Percentiles rank a stretch among this genome's conserved stretches.
Evolutionary conservation across 2,797 vertebrate genomes (phyloP).

Genomic region (Syndactyla subalaris): DNA sequence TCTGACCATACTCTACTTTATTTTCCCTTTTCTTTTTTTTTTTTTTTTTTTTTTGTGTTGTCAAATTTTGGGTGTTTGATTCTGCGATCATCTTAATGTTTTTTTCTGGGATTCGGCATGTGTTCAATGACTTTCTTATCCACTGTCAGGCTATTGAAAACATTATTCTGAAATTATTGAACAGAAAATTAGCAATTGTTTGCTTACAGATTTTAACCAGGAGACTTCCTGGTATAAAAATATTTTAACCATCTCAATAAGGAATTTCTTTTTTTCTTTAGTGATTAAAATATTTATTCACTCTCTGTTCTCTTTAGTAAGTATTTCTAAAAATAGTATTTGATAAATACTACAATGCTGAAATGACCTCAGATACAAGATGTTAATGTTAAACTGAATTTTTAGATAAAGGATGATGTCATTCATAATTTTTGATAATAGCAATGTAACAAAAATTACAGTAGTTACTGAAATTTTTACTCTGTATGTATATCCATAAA

Average conservation of each 20-base stretch:
- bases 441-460: background rate
- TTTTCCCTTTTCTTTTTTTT: background rate
- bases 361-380: background rate
- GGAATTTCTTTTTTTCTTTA: background rate
- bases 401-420: background rate
- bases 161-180: constrained; percentile 4
- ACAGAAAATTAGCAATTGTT: background rate
- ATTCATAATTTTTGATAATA: background rate
- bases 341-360: background rate
- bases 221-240: background rate
- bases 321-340: constrained; percentile 8
- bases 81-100: background rate
- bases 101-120: background rate
- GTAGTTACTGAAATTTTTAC: background rate
- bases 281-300: background rate
- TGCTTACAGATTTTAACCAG: background rate
- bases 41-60: background rate
- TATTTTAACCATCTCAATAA: background rate
- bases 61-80: background rate
- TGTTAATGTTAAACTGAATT: background rate
- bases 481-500: rapidly evolving
- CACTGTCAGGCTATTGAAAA: background rate
- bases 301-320: background rate
- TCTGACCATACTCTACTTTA: background rate
- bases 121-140: constrained; percentile 27